Evolutionary conservation across 30 jellyfish, hydroid and myxozoan species (phyloP), one percentile per base, ranked within the genome.

Genomic region (Sanderia malayensis): DNA sequence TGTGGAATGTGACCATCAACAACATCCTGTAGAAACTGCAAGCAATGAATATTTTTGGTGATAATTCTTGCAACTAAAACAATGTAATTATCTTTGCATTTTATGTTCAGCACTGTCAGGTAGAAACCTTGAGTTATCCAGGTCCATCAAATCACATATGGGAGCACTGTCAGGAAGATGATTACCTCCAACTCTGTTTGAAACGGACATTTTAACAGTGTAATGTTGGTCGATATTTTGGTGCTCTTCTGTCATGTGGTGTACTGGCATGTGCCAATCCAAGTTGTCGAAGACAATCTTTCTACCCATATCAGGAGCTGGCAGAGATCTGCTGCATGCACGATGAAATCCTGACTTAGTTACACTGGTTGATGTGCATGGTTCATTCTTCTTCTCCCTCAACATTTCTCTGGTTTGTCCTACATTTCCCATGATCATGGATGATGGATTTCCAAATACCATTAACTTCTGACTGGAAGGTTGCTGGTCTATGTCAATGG

Each of bases 161-260:
- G 55, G 55, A 8, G 8, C 55, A 6, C 55, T 15, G 15, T 41
- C 55, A 6, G 55, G 55, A 41, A 41, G 8, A 15, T 41, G 8
- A 15, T 6, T 6, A 15, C 68, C 9, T 4, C 10, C n/a, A 9
- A 57, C 68, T 30, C 72, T 7, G 22, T 67, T 32, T 41, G 7
- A 9, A 27, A 33, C 72, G 18, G 79, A 73, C 79, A 67, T 67
- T 31, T 67, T 67, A 24, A 41, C 79, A 34, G 79, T 67, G 72
- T 67, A 41, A 41, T 67, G 79, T 4, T 17, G 15, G 71, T 67
- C 79, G 18, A 27, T 33, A 34, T 67, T 67, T 41, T 67, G 79
- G 71, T 67, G 31, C 22, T 67, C 79, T 18, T 30, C 72, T 20
- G 79, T 28, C 79, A 67, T 67, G 31, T 57, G 31, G 31, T 24